Conservation (phyloP, 35 echinoderm and acorn worm genomes). For the Heliocidaris erythrogramma region DNA sequence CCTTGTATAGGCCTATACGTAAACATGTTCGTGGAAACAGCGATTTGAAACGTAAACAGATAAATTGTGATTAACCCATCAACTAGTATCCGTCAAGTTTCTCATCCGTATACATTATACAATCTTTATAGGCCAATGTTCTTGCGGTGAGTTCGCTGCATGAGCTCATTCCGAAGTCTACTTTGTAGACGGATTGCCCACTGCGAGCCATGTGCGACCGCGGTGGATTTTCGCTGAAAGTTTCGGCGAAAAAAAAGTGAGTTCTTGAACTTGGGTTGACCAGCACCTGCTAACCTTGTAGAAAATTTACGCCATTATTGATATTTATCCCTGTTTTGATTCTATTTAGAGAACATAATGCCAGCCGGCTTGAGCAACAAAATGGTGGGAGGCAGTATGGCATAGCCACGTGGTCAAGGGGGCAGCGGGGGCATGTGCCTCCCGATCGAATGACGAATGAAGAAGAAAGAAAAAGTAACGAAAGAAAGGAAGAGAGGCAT, state of each 20-base stretch:
- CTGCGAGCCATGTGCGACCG: neutral
- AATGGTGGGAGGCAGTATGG: neutral
- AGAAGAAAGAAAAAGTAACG: too few relatives aligned
- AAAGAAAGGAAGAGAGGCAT: too few relatives aligned
- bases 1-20: neutral
- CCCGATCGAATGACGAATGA: too few relatives aligned
- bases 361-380: neutral
- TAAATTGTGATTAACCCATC: neutral
- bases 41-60: neutral
- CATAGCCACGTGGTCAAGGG: too few relatives aligned
- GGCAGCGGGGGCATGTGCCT: too few relatives aligned
- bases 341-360: neutral
- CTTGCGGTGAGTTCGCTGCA: neutral
- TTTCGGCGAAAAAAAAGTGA: neutral
- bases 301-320: neutral
- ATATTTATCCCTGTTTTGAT: neutral
- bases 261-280: neutral
- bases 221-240: neutral
- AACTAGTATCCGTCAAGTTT: neutral
- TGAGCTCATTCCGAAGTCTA: neutral
- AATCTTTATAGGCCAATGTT: neutral
- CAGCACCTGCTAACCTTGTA: neutral
- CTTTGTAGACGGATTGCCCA: neutral
- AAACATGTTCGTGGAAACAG: neutral
- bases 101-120: neutral